Percentiles rank a stretch among this genome's conserved stretches.
These are phyloP conservation scores for Gadopsis bispinosus DNA, from an alignment of 2,797 vertebrate species.

Conservation along the genomic window DNA sequence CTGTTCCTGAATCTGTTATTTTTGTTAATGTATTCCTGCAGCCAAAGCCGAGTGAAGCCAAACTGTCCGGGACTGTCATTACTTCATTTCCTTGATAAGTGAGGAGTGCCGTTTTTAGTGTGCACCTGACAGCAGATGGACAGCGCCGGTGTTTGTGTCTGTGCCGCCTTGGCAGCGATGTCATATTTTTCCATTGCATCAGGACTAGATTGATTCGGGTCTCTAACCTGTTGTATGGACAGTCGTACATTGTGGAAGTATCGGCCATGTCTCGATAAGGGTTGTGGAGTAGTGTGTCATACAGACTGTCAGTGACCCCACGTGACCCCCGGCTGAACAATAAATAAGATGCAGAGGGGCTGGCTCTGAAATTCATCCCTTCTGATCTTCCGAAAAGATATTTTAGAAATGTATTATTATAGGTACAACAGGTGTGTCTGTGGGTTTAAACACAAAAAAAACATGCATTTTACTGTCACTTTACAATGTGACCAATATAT, in stretches of 20 bases:
- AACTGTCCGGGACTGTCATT: conserved; percentile 15
- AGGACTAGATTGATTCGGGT: conserved; percentile 7
- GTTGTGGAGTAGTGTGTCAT: conserved; percentile 45
- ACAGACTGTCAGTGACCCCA: conserved; percentile 55
- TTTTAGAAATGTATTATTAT: conserved; percentile 27
- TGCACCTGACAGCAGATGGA: conserved; percentile 46
- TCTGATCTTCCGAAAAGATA: background rate
- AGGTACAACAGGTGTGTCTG: background rate
- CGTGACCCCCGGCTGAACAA: conserved; percentile 50
- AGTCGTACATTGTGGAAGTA: conserved; percentile 43
- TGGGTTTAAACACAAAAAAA: background rate
- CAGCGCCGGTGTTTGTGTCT: conserved; percentile 16
- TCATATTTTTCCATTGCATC: conserved; percentile 44
- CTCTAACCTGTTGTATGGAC: conserved; percentile 35
- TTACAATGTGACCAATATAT: background rate
- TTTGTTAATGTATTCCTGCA: conserved; percentile 46
- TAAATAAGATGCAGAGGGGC: conserved; percentile 38
- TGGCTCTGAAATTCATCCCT: conserved; percentile 28
- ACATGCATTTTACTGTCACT: background rate
- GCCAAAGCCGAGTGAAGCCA: conserved; percentile 36
- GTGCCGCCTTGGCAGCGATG: conserved; percentile 14
- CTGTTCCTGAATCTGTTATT: conserved; percentile 55
- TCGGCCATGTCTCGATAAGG: conserved; percentile 32
- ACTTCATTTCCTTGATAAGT: conserved; percentile 47
- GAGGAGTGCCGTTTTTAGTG: conserved; percentile 31